Evolutionary conservation across 1,140 invertebrate genomes (phyloP).

Genomic region (Phymastichus coffea): DNA sequence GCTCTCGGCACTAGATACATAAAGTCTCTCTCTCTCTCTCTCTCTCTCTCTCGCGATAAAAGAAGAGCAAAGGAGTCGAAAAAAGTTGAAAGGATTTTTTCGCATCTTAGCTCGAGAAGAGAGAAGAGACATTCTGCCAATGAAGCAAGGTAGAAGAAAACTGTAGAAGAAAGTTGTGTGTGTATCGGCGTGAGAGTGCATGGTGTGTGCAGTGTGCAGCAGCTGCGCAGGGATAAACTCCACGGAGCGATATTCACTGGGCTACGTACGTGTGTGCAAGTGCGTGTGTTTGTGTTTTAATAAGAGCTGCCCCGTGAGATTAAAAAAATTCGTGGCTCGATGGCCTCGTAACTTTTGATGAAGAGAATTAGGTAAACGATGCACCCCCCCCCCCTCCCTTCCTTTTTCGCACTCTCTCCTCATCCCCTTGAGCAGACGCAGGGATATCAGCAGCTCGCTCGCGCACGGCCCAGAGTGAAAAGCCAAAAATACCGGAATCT

Average conservation of each 20-base stretch:
- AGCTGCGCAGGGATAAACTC: conserved; percentile 29
- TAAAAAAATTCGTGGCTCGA: conserved; percentile 40
- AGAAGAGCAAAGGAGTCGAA: too few relatives aligned
- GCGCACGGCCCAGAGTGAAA: too few relatives aligned
- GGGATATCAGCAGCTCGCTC: too few relatives aligned
- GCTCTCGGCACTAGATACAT: too few relatives aligned
- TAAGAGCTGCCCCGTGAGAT: conserved; percentile 38
- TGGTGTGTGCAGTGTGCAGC: too few relatives aligned
- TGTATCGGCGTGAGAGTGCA: neutral
- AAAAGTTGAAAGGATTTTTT: too few relatives aligned
- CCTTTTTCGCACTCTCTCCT: neutral
- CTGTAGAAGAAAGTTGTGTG: conserved; percentile 6
- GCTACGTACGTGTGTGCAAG: conserved; percentile 35
- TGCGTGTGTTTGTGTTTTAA: too few relatives aligned
- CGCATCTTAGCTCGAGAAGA: too few relatives aligned
- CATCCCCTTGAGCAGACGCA: too few relatives aligned
- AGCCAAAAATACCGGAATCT: conserved; percentile 14
- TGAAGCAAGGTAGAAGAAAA: neutral
- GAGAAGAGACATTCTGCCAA: neutral
- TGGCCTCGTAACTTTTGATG: conserved; percentile 44
- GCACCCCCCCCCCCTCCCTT: neutral
- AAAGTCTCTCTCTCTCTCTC: too few relatives aligned
- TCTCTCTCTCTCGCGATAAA: too few relatives aligned
- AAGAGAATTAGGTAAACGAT: conserved; percentile 40
- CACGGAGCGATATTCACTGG: conserved; percentile 18